These are phyloP conservation scores for Nomia melanderi DNA, from an alignment of 1,140 invertebrate species.

Conservation along the genomic window DNA sequence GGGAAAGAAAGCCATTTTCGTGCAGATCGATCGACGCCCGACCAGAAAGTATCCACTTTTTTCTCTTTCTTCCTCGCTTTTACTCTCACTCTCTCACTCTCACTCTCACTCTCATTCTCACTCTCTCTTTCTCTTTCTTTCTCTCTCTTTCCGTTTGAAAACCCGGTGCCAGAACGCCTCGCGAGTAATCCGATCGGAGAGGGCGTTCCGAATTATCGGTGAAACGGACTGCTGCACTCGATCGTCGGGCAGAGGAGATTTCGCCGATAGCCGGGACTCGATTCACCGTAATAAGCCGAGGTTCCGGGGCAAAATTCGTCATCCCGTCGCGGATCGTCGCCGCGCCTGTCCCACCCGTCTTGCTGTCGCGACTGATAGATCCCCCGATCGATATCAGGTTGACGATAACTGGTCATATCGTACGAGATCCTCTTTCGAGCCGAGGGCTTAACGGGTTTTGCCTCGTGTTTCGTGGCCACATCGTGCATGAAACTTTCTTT, in stretches of 20 bases:
- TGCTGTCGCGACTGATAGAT: constrained; percentile 4
- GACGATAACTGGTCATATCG: constrained; percentile 11
- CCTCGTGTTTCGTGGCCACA: background rate
- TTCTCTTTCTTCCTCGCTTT: no score
- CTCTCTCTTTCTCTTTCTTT: no score
- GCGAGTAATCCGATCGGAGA: constrained; percentile 26
- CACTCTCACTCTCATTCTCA: no score
- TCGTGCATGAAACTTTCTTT: background rate
- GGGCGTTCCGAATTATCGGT: constrained; percentile 18
- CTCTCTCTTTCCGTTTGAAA: no score
- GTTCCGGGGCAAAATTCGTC: constrained; percentile 21
- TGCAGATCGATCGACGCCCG: background rate
- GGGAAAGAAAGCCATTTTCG: background rate
- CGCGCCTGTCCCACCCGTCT: background rate
- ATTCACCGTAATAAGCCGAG: constrained; percentile 21
- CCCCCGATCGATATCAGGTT: background rate
- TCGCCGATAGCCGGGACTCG: constrained; percentile 5
- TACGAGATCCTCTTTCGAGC: background rate
- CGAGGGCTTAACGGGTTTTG: background rate
- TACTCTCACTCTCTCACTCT: no score
- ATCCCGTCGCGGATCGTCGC: background rate
- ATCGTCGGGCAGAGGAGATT: constrained; percentile 10
- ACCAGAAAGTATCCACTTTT: no score
- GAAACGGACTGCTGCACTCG: background rate
- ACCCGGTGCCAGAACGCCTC: background rate